Percentiles rank a stretch among this genome's conserved stretches.
Evolutionary conservation across 2,797 vertebrate species (phyloP).

Genomic region (Halcyon smyrnensis): DNA sequence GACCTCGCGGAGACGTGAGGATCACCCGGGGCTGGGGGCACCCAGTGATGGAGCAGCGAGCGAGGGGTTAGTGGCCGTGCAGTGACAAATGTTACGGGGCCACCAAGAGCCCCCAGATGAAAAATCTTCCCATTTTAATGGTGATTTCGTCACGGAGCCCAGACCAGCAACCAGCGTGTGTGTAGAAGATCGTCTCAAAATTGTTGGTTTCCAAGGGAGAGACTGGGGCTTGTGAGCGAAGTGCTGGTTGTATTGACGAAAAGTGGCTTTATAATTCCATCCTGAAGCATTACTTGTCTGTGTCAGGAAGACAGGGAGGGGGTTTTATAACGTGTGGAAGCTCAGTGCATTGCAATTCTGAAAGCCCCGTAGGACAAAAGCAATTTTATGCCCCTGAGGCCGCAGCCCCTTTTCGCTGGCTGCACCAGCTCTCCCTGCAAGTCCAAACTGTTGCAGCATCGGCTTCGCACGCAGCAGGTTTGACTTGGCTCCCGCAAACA

Average conservation of each 20-base stretch:
- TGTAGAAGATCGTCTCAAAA: neutral
- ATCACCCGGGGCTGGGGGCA: neutral
- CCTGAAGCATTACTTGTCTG: neutral
- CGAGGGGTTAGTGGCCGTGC: neutral
- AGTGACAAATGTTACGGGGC: neutral
- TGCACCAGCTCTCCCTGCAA: neutral
- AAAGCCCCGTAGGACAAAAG: neutral
- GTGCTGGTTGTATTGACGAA: neutral
- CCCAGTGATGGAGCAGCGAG: neutral
- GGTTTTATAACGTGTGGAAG: neutral
- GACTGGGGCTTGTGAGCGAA: neutral
- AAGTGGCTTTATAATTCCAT: neutral
- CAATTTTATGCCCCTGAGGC: neutral
- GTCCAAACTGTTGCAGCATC: neutral
- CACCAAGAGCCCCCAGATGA: neutral
- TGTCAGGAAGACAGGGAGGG: neutral
- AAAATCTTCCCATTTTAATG: neutral
- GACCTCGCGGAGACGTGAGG: neutral
- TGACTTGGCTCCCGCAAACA: neutral
- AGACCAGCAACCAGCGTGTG: neutral
- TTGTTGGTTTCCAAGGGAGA: neutral
- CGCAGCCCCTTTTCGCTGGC: neutral
- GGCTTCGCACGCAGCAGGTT: neutral
- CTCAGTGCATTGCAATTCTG: neutral
- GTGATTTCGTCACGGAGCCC: neutral